phyloP scores from a whole-genome alignment of 1,140 invertebrate species.

The Trigoniulus corallinus region DNA sequence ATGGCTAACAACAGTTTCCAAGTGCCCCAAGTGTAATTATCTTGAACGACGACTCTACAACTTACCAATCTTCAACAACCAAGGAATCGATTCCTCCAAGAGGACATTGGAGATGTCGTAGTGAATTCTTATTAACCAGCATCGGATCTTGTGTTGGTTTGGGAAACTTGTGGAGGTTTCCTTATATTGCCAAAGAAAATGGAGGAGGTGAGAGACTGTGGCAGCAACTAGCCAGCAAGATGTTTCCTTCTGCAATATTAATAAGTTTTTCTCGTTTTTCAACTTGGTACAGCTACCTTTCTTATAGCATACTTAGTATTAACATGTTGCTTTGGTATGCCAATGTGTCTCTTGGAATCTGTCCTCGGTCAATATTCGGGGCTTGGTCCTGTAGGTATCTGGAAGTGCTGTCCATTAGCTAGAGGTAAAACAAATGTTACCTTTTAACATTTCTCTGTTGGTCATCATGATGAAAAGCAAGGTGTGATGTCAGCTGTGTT shows the following conservation, averaged over 20 bases:
- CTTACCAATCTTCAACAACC: too few species aligned
- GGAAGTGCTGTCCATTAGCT: constrained; percentile 28
- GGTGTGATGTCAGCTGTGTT: too few species aligned
- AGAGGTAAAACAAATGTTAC: constrained; percentile 19
- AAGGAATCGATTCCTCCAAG: too few species aligned
- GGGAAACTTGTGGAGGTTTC: constrained; percentile 24
- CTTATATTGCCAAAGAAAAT: constrained; percentile 21
- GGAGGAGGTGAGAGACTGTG: constrained; percentile 23
- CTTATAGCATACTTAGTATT: constrained; percentile 62
- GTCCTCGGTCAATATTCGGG: constrained; percentile 34
- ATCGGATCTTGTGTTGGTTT: constrained; percentile 23
- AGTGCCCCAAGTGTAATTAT: too few species aligned
- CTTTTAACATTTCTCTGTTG: not conserved
- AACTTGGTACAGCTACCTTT: constrained; percentile 42
- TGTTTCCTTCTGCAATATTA: not conserved
- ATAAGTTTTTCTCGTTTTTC: not conserved
- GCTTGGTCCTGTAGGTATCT: constrained; percentile 28
- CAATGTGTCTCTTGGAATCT: constrained; percentile 46
- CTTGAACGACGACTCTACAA: too few species aligned
- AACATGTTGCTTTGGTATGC: constrained; percentile 55
- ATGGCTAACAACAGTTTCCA: too few species aligned
- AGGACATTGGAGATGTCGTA: constrained; percentile 18
- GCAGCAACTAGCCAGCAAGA: not conserved
- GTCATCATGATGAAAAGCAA: not conserved
- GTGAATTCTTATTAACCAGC: constrained; percentile 21